Evolutionary conservation across 37 sponge, comb jelly and placozoan genomes (phyloP), one percentile per base, ranked within the genome.

Genomic region (Crambe crambe): DNA sequence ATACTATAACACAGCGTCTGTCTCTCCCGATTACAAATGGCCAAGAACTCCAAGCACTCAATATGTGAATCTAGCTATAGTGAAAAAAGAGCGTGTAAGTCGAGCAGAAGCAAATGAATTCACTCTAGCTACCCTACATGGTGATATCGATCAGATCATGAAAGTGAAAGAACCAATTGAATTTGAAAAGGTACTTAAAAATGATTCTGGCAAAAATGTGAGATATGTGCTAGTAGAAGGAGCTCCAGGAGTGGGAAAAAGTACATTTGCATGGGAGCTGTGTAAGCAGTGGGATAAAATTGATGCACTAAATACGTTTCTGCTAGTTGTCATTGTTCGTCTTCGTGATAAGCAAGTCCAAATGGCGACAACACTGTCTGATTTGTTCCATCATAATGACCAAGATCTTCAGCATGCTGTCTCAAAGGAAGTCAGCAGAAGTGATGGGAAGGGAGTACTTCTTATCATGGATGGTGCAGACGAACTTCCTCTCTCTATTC

Each of bases 221-320:
- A n/a, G n/a, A n/a, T 56, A 56, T 22, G 58, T n/a, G n/a, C n/a
- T n/a, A n/a, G n/a, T n/a, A n/a, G n/a, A n/a, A n/a, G n/a, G n/a
- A n/a, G n/a, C n/a, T 8, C 69, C 69, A 36, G 69, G 69, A 2
- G 69, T 68, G 35, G 69, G 69, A 10, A 68, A 68, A 12, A 68
- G 69, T 12, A 68, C 69, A 3, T 68, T 68, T 68, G 35, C 69
- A 10, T 68, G 69, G 69, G 69, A 68, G 34, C 35, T 68, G 3
- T 68, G 69, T 27, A 2, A 8, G 34, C n/a, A 27, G 37, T 68
- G 69, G 69, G 37, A 68, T 37, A 37, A 68, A 12, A 68, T 68
- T 3, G 69, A 68, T 2, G 69, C 69, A 36, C 2, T 68, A 8
- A 68, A 10, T 32, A 2, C 27, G 35, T 68, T 30, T 68, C 21